These are phyloP conservation scores for cattle (Bos taurus) DNA, from an alignment of 2,113 vertebrate species.

Conservation along the genomic window ARS-UCD2.0 NC_037350.1:32907001-32907500, in stretches of 20 bases:
- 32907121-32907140: background rate
- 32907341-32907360: background rate
- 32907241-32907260: background rate
- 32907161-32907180: background rate
- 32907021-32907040: background rate
- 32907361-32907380: background rate
- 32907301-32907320: background rate
- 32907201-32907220: background rate
- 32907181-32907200: background rate
- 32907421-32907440: background rate
- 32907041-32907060: background rate
- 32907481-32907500: background rate
- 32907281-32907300: too few species aligned
- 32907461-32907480: background rate
- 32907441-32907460: background rate
- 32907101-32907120: fast-evolving
- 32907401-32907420: background rate
- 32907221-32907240: background rate
- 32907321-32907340: background rate
- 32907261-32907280: background rate
- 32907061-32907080: background rate
- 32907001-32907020: background rate
- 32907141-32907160: background rate
- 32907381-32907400: background rate
- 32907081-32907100: background rate